Percentiles rank a stretch among this genome's conserved stretches.
These are phyloP conservation scores for Microctenopoma lineatum DNA, from an alignment of 2,797 vertebrate species.

Conservation along the genomic window DNA sequence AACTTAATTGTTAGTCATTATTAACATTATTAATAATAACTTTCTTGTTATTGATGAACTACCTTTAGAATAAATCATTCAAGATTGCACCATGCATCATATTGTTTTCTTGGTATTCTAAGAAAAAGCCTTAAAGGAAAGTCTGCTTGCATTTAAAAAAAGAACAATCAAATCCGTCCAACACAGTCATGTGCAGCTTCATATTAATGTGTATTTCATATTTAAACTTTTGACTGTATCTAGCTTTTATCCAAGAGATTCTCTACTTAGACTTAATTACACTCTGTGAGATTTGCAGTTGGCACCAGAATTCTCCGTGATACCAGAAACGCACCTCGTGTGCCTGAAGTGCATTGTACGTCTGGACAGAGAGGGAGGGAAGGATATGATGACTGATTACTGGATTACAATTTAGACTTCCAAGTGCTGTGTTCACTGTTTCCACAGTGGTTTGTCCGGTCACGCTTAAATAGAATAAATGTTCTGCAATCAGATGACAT, in stretches of 20 bases:
- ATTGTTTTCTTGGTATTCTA: no score
- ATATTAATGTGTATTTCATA: neutral
- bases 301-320: slow-evolving; percentile 11
- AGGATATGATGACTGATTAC: slow-evolving; percentile 46
- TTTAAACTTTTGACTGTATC: neutral
- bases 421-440: slow-evolving; percentile 44
- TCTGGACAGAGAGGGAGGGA: slow-evolving; percentile 24
- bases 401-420: slow-evolving; percentile 37
- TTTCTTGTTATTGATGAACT: no score
- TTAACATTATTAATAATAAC: no score
- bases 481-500: slow-evolving; percentile 26
- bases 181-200: neutral
- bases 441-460: slow-evolving; percentile 35
- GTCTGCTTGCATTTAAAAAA: neutral
- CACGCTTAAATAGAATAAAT: slow-evolving; percentile 40
- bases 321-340: slow-evolving; percentile 9
- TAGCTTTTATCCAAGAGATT: neutral
- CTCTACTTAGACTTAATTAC: slow-evolving; percentile 18
- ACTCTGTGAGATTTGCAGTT: slow-evolving; percentile 7
- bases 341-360: slow-evolving; percentile 25
- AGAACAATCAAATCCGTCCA: neutral
- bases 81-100: no score
- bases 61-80: no score
- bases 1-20: neutral
- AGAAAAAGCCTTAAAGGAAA: no score